Evolutionary conservation across 2,113 vertebrate species (phyloP), one percentile per base, ranked within the genome.

Genomic region (Megaceryle maxima): DNA sequence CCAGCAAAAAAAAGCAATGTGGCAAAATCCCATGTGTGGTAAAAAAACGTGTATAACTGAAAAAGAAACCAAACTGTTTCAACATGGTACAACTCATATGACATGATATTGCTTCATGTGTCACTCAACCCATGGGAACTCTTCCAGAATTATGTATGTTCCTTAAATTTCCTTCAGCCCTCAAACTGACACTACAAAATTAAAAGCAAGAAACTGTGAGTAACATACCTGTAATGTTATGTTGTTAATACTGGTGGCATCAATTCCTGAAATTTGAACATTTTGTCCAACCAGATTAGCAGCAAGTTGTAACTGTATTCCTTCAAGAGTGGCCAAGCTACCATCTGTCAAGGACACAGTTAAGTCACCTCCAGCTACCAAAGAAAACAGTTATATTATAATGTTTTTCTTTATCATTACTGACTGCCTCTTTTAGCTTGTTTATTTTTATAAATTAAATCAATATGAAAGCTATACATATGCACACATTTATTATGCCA

Each of bases 201-300:
- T 13, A 72, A 35, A 59, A 46, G 31, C 53, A 90, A 69, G 10
- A n/a, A 55, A 48, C 24, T 37, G 13, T 3, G 5, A 76, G 14
- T 35, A 39, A 60, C 90, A 10, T 87, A 99, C 99, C 99, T 99
- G 99, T 55, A 99, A 88, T 0, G 99, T 99, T 98, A 99, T 99
- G 95, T 99, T 99, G 97, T 99, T 99, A 96, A 99, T 99, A 97
- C 98, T 98, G 92, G 98, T 98, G 77, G 99, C 89, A 76, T 99
- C 99, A 46, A 99, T 98, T 91, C 99, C 99, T 37, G 99, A 99
- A 97, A 99, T 99, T 97, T 99, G 99, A 70, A 99, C 99, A 22
- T 99, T 99, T 37, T 99, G 99, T 88, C 99, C 99, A 87, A 99
- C 99, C 73, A 99, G 96, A 96, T 98, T 99, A 28, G 99, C 98